These are phyloP conservation scores for Synergus gifuensis DNA, from an alignment of 2,888 invertebrate species.

Conservation along the genomic window DNA sequence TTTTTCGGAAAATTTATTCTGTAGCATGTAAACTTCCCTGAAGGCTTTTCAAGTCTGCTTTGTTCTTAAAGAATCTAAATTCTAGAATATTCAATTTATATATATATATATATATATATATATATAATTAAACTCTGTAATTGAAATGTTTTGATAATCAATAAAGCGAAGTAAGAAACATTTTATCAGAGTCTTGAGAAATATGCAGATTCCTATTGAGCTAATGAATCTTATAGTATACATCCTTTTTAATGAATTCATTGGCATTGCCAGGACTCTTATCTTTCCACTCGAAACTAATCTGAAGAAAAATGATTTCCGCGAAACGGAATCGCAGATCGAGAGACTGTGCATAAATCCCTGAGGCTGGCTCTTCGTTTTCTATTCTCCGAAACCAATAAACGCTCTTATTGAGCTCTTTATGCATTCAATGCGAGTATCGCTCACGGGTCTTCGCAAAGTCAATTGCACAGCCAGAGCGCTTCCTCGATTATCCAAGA, in stretches of 20 bases:
- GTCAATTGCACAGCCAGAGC: constrained; percentile 54
- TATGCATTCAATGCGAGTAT: constrained; percentile 41
- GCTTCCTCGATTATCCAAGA: constrained; percentile 56
- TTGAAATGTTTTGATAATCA: no score
- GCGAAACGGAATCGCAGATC: constrained; percentile 24
- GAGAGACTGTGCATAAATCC: constrained; percentile 11
- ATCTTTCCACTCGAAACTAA: constrained; percentile 18
- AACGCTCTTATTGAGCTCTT: constrained; percentile 40
- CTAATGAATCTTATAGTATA: neutral
- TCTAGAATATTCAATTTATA: no score
- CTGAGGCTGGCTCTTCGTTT: constrained; percentile 12
- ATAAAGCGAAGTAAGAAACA: no score
- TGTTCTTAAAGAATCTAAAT: no score
- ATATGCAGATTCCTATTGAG: neutral
- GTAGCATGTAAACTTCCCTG: no score
- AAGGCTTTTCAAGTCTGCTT: no score
- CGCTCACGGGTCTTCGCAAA: constrained; percentile 51
- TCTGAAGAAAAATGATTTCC: constrained; percentile 36
- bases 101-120: no score
- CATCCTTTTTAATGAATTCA: constrained; percentile 6
- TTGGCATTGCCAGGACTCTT: neutral
- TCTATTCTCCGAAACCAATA: constrained; percentile 38
- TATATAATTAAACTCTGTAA: no score
- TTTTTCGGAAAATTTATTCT: no score
- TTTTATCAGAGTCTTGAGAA: neutral